Conservation (phyloP, 1,140 invertebrate genomes). For the Calephelis virginiensis region DNA sequence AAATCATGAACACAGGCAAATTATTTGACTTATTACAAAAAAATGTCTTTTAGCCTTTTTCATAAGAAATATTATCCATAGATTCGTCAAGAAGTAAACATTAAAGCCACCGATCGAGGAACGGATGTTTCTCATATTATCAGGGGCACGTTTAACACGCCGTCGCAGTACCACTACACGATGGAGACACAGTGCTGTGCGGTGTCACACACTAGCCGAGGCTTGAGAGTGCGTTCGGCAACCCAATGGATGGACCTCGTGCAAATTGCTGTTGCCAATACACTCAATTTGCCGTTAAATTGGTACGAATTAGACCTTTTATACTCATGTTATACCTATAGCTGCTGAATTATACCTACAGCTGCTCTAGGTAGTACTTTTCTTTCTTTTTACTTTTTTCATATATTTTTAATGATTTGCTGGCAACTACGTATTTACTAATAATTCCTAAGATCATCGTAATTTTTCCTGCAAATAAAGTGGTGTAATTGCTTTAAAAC, state of each 20-base stretch:
- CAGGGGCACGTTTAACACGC: slow-evolving; percentile 74
- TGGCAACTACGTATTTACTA: no score
- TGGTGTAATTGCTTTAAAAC: no score
- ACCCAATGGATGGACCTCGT: slow-evolving; percentile 85
- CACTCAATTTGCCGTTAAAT: slow-evolving; percentile 73
- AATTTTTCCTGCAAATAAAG: no score
- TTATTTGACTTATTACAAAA: no score
- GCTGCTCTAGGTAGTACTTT: no score
- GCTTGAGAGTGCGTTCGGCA: slow-evolving; percentile 79
- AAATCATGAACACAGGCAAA: no score
- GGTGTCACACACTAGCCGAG: slow-evolving; percentile 80
- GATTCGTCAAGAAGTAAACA: slow-evolving; percentile 44
- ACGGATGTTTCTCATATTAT: slow-evolving; percentile 69
- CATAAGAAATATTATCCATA: slow-evolving; percentile 23
- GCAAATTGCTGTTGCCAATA: slow-evolving; percentile 80
- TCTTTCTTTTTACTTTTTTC: no score
- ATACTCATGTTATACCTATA: no score
- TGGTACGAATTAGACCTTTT: slow-evolving; percentile 32
- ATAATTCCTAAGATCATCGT: no score
- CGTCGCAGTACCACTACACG: slow-evolving; percentile 81
- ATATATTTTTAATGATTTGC: no score
- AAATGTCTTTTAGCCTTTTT: no score
- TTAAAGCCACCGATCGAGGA: slow-evolving; percentile 47
- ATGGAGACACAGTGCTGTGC: slow-evolving; percentile 84
- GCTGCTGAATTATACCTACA: no score